Percentiles rank a stretch among this genome's conserved stretches.
phyloP scores from a whole-genome alignment of 2,797 vertebrate genomes.

The Platalea minor region DNA sequence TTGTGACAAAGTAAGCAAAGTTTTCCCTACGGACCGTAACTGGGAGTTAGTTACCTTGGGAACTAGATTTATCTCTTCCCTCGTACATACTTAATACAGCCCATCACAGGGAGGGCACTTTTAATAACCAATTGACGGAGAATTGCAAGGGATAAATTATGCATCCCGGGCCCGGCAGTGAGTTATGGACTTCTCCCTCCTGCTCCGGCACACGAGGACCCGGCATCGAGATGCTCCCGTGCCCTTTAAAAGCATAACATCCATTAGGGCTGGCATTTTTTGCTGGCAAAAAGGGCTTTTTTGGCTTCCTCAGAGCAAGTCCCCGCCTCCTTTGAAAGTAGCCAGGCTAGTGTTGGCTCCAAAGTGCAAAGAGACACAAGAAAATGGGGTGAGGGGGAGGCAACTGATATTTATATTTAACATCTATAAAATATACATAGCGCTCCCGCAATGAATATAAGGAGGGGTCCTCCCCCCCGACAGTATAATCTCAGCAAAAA shows the following conservation, averaged over 20 bases:
- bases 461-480: neutral
- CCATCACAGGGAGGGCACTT: conserved; percentile 73
- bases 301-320: neutral
- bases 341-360: accelerated
- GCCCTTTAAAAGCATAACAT: neutral
- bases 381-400: neutral
- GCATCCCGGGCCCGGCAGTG: conserved; percentile 61
- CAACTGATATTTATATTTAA: neutral
- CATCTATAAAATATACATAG: conserved; percentile 3
- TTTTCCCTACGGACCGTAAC: conserved; percentile 2
- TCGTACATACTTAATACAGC: conserved; percentile 57
- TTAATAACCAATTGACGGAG: conserved; percentile 79
- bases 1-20: neutral
- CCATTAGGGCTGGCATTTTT: neutral
- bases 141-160: conserved; percentile 80
- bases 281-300: neutral
- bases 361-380: neutral
- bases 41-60: conserved; percentile 72
- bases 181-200: conserved; percentile 65
- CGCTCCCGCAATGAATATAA: neutral
- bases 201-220: neutral
- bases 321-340: neutral
- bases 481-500: neutral
- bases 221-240: neutral
- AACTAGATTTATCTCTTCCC: conserved; percentile 72